These are phyloP conservation scores for Agrypnus murinus DNA, from an alignment of 2,888 invertebrate genomes.

Conservation along the genomic window DNA sequence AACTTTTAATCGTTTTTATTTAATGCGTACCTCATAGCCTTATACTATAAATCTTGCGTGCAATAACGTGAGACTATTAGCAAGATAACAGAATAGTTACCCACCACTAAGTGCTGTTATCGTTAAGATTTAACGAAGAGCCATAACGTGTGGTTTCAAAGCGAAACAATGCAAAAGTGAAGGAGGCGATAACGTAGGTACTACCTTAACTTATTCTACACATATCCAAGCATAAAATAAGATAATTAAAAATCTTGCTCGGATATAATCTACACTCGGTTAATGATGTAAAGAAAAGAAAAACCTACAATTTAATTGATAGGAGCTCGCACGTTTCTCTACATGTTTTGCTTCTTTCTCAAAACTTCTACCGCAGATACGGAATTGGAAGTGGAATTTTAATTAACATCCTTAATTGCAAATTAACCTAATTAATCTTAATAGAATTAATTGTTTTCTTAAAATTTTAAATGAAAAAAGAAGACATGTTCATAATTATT, in stretches of 20 bases:
- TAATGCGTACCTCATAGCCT: too few relatives aligned
- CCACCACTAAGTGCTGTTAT: slow-evolving; percentile 24
- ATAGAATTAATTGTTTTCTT: background rate
- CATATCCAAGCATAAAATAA: slow-evolving; percentile 17
- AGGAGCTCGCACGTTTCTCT: slow-evolving; percentile 1
- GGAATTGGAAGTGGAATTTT: slow-evolving; percentile 5
- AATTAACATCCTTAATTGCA: background rate
- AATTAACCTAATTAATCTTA: background rate
- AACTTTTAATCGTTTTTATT: too few relatives aligned
- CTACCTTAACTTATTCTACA: background rate
- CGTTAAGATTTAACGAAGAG: slow-evolving; percentile 17
- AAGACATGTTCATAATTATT: too few relatives aligned
- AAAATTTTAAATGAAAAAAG: too few relatives aligned
- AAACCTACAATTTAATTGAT: slow-evolving; percentile 24
- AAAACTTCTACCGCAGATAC: background rate
- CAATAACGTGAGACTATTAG: background rate
- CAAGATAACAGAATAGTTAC: background rate
- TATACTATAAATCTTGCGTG: too few relatives aligned
- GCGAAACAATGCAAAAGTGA: slow-evolving; percentile 16
- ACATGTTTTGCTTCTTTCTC: background rate
- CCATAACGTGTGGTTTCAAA: slow-evolving; percentile 1
- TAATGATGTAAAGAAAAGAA: slow-evolving; percentile 22
- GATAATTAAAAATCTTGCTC: slow-evolving; percentile 15
- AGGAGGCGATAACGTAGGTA: background rate
- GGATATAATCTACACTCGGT: slow-evolving; percentile 25